A percentile compares a stretch with the other conserved stretches of the same genome.
phyloP scores from a whole-genome alignment of 2,888 invertebrate species.

The Synergus itoensis region DNA sequence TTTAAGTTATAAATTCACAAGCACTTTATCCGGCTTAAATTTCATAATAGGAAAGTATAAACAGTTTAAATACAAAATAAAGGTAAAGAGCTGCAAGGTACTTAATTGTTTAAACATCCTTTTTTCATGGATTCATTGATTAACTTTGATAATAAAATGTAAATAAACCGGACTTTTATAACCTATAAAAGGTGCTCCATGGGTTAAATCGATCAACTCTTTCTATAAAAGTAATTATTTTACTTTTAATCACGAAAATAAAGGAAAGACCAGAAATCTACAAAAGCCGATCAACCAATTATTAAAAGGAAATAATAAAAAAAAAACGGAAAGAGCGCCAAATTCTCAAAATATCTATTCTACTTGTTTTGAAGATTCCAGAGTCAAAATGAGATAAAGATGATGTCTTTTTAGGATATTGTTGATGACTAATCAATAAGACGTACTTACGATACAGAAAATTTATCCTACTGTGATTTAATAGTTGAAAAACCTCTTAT shows the following conservation, averaged over 20 bases:
- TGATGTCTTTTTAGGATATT: not conserved
- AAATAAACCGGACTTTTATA: not conserved
- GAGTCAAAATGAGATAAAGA: not conserved
- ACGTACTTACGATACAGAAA: not conserved
- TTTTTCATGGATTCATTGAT: not conserved
- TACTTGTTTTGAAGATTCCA: not conserved
- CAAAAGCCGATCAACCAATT: not conserved
- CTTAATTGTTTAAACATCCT: not conserved
- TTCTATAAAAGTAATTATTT: not conserved
- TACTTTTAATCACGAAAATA: not conserved
- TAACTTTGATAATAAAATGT: not conserved
- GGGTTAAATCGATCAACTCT: not conserved
- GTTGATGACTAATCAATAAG: not conserved
- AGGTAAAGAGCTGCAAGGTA: not conserved
- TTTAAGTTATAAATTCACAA: not conserved
- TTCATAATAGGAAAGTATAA: not conserved
- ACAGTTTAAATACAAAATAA: not conserved
- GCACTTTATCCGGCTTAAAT: not conserved
- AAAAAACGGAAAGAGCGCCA: constrained; percentile 12
- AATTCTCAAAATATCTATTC: not conserved
- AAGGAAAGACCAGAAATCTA: not conserved
- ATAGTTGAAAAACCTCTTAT: not conserved
- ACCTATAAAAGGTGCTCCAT: not conserved
- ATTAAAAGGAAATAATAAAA: not conserved
- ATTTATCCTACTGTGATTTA: not conserved